Base-by-base conservation (phyloP, 35 echinoderm and acorn worm genomes). In the Patiria miniata region DNA sequence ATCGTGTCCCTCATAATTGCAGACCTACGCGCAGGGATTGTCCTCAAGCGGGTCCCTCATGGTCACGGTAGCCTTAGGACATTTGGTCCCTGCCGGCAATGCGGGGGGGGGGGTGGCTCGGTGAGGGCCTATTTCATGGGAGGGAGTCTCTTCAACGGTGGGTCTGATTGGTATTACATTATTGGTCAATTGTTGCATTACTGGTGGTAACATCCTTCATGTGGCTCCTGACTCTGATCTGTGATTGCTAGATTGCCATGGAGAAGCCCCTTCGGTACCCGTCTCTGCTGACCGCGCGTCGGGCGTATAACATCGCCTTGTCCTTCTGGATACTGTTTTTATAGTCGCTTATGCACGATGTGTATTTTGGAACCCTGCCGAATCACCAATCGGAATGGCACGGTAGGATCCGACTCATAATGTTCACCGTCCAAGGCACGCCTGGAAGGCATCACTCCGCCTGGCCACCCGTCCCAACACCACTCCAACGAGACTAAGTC, bases 181-280 rank as follows among this genome's bases (percentile, higher is more conserved):
- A n/a, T n/a, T n/a, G n/a, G n/a, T n/a, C n/a, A n/a, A n/a, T n/a
- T n/a, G n/a, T n/a, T n/a, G n/a, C n/a, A n/a, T n/a, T n/a, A n/a
- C n/a, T n/a, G n/a, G n/a, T n/a, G n/a, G n/a, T n/a, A n/a, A n/a
- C n/a, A n/a, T n/a, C 65, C 7, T 73, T 73, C 65, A 73, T 73
- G 21, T 73, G 19, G 14, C 65, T 73, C 34, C 26, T 73, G 2
- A 28, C 21, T 14, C 26, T 73, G 26, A 36, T 73, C 9, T 73
- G 23, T 7, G 65, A 73, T 30, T 73, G 65, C 65, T 73, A 73
- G 1, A 73, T 73, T 73, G 65, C 65, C 34, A 34, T 73, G 3
- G 65, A 73, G 34, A 73, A 73, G 34, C 65, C 65, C 34, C 65
- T 73, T 32, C 65, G 65, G 6, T 73, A 73, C 9, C 65, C 65